A percentile compares a stretch with the other conserved stretches of the same genome.
Conservation (phyloP, 2,797 vertebrate species). For the Morus bassanus region DNA sequence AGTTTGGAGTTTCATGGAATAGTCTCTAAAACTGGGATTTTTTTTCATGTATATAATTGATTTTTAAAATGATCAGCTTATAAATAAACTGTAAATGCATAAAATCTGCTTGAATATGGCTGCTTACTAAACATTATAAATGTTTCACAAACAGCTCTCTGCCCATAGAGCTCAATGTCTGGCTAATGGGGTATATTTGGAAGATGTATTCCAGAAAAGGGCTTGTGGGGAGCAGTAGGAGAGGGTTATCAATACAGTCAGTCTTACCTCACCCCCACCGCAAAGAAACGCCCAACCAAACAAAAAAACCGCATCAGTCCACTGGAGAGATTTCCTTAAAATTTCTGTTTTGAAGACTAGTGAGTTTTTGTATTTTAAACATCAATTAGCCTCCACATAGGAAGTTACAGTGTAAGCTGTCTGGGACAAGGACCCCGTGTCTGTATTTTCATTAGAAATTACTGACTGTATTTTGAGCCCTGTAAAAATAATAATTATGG, state of each 20-base stretch:
- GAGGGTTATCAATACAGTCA: neutral
- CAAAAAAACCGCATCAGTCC: neutral
- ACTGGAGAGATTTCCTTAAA: neutral
- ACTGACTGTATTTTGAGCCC: neutral
- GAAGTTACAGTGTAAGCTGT: neutral
- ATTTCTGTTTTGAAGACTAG: neutral
- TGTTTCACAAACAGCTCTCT: neutral
- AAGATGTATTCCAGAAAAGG: neutral
- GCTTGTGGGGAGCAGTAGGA: neutral
- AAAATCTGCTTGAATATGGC: neutral
- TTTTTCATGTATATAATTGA: neutral
- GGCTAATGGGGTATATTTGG: neutral
- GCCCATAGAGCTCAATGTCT: neutral
- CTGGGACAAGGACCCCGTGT: neutral
- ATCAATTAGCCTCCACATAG: neutral
- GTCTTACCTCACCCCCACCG: neutral
- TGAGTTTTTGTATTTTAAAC: neutral
- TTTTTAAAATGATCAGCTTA: neutral
- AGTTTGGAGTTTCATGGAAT: neutral
- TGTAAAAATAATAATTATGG: neutral
- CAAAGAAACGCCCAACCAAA: neutral
- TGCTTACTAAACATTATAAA: neutral
- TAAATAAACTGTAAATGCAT: neutral
- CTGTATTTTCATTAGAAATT: neutral
- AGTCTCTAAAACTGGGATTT: neutral